phyloP scores from a whole-genome alignment of 2,888 invertebrate species.

The Pristionchus japonicus region DNA sequence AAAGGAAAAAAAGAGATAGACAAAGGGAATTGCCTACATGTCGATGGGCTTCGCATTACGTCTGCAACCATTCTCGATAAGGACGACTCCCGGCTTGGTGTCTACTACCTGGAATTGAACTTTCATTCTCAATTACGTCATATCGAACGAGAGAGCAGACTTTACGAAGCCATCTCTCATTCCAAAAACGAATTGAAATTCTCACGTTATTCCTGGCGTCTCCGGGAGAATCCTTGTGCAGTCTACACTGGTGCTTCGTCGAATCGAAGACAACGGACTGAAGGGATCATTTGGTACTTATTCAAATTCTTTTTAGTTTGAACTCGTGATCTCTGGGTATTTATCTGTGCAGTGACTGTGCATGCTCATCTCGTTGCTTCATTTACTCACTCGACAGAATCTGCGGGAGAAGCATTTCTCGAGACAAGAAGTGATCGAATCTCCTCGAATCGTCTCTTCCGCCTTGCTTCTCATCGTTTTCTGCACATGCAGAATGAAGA shows the following conservation, averaged over 20 bases:
- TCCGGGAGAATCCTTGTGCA: constrained; percentile 31
- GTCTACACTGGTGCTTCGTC: constrained; percentile 18
- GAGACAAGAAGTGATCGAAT: constrained; percentile 42
- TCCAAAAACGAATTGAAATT: no score
- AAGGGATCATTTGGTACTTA: not conserved
- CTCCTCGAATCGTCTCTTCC: constrained; percentile 47
- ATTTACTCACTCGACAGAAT: constrained; percentile 16
- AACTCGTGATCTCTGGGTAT: no score
- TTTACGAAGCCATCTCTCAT: no score
- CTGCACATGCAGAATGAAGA: constrained; percentile 71
- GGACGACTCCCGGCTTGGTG: constrained; percentile 62
- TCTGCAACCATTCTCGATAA: constrained; percentile 71
- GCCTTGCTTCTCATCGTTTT: constrained; percentile 53
- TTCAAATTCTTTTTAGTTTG: not conserved
- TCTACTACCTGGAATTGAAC: no score
- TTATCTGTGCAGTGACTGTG: no score
- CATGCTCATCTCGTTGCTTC: no score
- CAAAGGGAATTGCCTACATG: not conserved
- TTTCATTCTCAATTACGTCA: no score
- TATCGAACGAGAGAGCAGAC: no score
- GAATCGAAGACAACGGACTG: constrained; percentile 47
- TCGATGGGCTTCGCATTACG: constrained; percentile 22
- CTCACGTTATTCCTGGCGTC: constrained; percentile 13
- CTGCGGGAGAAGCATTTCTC: constrained; percentile 35
- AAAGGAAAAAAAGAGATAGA: no score